Evolutionary conservation across 2,888 invertebrate species (phyloP), one percentile per base, ranked within the genome.

Genomic region (Hofmannophila pseudospretella): DNA sequence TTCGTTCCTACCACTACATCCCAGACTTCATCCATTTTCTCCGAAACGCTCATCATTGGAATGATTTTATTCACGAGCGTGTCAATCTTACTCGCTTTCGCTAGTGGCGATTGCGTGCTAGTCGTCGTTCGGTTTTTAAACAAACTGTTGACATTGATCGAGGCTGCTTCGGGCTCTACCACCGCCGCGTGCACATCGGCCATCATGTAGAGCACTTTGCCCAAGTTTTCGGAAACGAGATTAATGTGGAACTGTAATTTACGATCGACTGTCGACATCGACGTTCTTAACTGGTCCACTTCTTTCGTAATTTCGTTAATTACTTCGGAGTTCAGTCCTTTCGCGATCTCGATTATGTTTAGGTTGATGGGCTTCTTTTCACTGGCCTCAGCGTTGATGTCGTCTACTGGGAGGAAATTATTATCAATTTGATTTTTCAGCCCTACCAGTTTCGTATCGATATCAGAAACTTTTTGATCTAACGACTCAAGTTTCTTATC

Each of bases 11-110:
- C 94, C 7, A 96, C 94, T 3, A 95, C 94, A 65, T 94, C 93
- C 95, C 95, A 96, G 2, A 96, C 95, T 74, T 96, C 94, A 56
- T 96, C 95, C 94, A 96, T 95, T 75, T 95, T 95, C 65, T 95
- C 94, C 0, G 95, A 94, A 1, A 95, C 95, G 36, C 92, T 92
- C 61, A 95, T 91, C 82, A 95, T 94, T 0, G 96, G 95, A 48
- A 92, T 91, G 66, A 95, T 95, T 77, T 94, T 93, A 58, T 93
- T 92, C 1, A 94, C 93, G 19, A 96, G 87, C 2, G 89, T 91
- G 73, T 96, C 95, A 46, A 95, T 90, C 80, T 95, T 96, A 63
- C 92, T 95, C 8, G 89, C 88, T 56, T 90, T 90, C 8, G 88
- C 67, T 4, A 88, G 56, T 0, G 91, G 89, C 14, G 89, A 72